Evolutionary conservation across 2,113 vertebrate genomes (phyloP), one percentile per base, ranked within the genome.

Genomic region (Bos javanicus): DNA sequence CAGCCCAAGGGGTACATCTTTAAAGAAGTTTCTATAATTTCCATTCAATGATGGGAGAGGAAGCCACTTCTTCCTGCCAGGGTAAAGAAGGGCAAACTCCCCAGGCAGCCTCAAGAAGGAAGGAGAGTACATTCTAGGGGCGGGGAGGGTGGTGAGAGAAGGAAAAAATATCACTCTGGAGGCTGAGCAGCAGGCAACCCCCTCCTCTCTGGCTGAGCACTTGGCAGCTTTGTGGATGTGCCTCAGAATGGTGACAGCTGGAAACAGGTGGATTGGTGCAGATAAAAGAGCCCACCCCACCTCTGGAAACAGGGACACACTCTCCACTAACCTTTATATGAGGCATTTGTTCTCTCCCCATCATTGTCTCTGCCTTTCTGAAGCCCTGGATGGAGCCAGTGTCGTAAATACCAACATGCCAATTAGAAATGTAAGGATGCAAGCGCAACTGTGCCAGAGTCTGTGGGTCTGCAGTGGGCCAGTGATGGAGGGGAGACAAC

Each of bases 261-360:
- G 94, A 93, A 95, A 88, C 97, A 95, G 94, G 97, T 98, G 96
- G 97, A 89, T 62, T 59, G 88, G 92, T 94, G 83, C 86, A 95
- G 93, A 98, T 97, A 93, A 96, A 97, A 98, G 95, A 97, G 50
- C 52, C 57, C 97, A 85, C 67, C 78, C 97, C 8, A 12, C 94
- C 91, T 97, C 56, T 82, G 92, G 94, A 96, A 97, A 91, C 90
- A 88, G 7, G 84, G 78, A 97, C 91, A 94, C 88, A 67, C 89
- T 97, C 80, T 95, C 83, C 21, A 85, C 97, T 97, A 97, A 98
- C 97, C 97, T 97, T 98, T 97, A 36, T 62, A 54, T 0, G 95
- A 97, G 86, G 71, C 96, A 96, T 97, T 97, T 94, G 91, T 97
- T 98, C 89, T 94, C 48, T 94, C 74, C 64, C 83, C 81, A n/a